phyloP scores from a whole-genome alignment of 1,140 invertebrate genomes.

The Chrysopa pallens region DNA sequence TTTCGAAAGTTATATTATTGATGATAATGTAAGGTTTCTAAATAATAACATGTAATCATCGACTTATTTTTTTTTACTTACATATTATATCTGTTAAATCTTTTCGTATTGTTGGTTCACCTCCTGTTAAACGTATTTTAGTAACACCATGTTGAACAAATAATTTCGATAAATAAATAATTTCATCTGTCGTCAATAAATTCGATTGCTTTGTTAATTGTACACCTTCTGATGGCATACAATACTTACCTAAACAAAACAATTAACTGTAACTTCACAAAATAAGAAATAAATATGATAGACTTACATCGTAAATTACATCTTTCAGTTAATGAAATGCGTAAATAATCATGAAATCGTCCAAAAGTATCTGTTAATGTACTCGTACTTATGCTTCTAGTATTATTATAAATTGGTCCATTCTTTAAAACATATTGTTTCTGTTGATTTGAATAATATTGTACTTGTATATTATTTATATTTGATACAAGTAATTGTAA shows the following conservation, averaged over 20 bases:
- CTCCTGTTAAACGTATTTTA: conserved; percentile 91
- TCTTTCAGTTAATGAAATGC: conserved; percentile 82
- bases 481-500: too few relatives aligned
- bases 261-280: conserved; percentile 2
- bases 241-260: conserved; percentile 59
- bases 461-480: too few relatives aligned
- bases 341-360: conserved; percentile 73
- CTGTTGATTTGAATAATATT: too few relatives aligned
- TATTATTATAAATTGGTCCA: too few relatives aligned
- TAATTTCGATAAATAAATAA: conserved; percentile 56
- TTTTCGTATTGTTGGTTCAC: conserved; percentile 82
- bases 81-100: conserved; percentile 72
- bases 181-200: conserved; percentile 71
- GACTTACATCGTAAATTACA: conserved; percentile 86
- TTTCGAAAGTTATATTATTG: too few relatives aligned
- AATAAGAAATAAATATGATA: conserved; percentile 5
- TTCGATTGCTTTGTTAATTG: conserved; percentile 47
- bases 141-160: conserved; percentile 80
- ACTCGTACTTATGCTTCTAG: conserved; percentile 9
- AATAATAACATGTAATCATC: too few relatives aligned
- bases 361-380: conserved; percentile 64
- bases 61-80: conserved; percentile 30
- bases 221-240: conserved; percentile 90
- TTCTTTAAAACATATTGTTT: too few relatives aligned
- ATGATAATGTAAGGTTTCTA: too few relatives aligned